phyloP scores from a whole-genome alignment of 2,797 vertebrate species.

The Channa striata region DNA sequence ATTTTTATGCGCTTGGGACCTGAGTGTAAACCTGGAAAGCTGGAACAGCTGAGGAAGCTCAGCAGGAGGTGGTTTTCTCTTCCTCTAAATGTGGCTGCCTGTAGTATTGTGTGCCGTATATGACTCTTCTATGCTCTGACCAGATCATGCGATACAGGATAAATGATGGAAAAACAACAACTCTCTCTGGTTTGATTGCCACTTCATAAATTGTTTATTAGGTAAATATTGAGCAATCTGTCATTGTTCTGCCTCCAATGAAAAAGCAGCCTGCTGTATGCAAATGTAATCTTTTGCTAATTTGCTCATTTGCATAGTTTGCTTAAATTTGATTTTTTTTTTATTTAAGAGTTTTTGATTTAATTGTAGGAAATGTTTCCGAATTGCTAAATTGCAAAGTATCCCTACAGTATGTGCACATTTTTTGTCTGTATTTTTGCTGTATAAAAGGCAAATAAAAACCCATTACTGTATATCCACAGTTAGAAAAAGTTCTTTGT shows the following conservation, averaged over 20 bases:
- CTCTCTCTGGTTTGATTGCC: neutral
- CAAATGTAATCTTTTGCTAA: neutral
- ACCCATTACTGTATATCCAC: neutral
- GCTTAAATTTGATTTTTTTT: neutral
- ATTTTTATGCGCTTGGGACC: constrained; percentile 45
- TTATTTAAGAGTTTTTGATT: neutral
- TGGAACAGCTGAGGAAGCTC: constrained; percentile 34
- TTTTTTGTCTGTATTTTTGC: too few relatives aligned
- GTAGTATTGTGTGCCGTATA: constrained; percentile 34
- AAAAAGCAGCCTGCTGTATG: neutral
- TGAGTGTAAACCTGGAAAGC: constrained; percentile 37
- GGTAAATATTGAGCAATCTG: neutral
- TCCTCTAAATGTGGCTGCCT: constrained; percentile 42
- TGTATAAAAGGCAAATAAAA: neutral
- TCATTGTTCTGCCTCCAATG: neutral
- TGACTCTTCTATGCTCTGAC: constrained; percentile 14
- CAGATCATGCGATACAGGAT: neutral
- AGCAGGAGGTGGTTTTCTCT: constrained; percentile 42
- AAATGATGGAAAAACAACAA: neutral
- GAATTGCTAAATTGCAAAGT: neutral
- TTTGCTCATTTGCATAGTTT: neutral
- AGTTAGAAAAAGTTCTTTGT: too few relatives aligned
- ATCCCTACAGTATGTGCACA: neutral
- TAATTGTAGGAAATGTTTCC: neutral
- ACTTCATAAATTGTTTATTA: neutral